Base-by-base conservation (phyloP, 2,888 invertebrate species). In the Bombylius major region DNA sequence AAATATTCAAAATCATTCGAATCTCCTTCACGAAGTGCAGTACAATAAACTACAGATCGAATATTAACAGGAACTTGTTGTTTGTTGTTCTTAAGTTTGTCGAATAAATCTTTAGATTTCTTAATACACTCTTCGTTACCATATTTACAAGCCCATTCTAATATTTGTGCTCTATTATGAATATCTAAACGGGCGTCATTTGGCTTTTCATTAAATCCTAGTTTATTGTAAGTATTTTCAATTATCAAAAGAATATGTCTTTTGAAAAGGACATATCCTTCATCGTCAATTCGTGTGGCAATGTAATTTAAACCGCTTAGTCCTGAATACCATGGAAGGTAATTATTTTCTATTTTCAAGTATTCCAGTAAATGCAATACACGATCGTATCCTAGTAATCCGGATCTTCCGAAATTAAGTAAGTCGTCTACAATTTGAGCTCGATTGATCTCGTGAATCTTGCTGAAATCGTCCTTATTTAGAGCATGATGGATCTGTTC, bases 401-500 rank as follows among this genome's bases (percentile, higher is more conserved):
- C 80, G n/a, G 82, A 79, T 51, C 84, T 78, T n/a, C 87, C 89
- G 56, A 87, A 77, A 70, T 83, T 83, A 62, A 87, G 77, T 3
- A 85, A 78, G 70, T 95, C 95, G 65, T 93, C 87, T 12, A 94
- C 79, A 33, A 86, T 77, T 73, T 91, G 89, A 5, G 88, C 89
- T 63, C 85, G 78, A 69, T 88, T 88, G 12, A 82, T 70, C 48
- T 80, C 78, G 61, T 84, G 78, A 53, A 89, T 84, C 1, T 36
- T n/a, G n/a, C 23, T 14, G 36, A 47, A 53, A 32, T 39, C 34
- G 1, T 51, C 42, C 6, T 47, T 51, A 23, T 47, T 34, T 42
- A 76, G 55, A 81, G 68, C 80, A 33, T 79, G 75, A 11, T 81
- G 82, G 5, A 92, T 77, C 0, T 79, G 74, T 3, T 71, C 66